Percentiles rank a stretch among this genome's conserved stretches.
phyloP scores from a whole-genome alignment of 2,113 vertebrate species.

The Zingel zingel region DNA sequence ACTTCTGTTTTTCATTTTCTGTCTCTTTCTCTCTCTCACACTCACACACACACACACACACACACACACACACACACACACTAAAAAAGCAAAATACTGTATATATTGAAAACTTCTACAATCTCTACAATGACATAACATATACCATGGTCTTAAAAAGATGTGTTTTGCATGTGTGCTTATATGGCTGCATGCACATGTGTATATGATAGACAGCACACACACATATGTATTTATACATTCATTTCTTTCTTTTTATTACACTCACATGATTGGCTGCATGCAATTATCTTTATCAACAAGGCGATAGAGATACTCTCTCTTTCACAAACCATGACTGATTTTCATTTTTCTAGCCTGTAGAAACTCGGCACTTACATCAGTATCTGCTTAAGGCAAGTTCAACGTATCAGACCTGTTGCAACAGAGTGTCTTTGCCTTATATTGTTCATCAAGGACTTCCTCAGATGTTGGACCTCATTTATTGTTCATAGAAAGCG shows the following conservation, averaged over 20 bases:
- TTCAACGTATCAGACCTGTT: conserved; percentile 27
- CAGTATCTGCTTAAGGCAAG: conserved; percentile 27
- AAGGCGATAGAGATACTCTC: conserved; percentile 29
- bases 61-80: neutral
- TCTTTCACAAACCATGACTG: conserved; percentile 32
- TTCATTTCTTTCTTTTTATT: conserved; percentile 20
- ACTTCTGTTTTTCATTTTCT: conserved; percentile 27
- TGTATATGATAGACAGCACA: neutral
- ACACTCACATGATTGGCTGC: conserved; percentile 13
- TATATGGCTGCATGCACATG: too few relatives aligned
- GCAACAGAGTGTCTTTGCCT: neutral
- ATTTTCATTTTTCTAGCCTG: conserved; percentile 38
- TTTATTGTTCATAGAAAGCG: conserved; percentile 18
- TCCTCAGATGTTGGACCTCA: neutral
- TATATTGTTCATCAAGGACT: conserved; percentile 23
- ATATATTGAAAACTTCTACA: too few relatives aligned
- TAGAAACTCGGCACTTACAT: conserved; percentile 25
- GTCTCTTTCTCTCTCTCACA: conserved; percentile 19
- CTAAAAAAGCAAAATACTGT: too few relatives aligned
- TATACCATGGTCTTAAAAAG: too few relatives aligned
- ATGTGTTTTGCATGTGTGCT: too few relatives aligned
- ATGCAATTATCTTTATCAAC: conserved; percentile 49
- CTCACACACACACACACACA: neutral
- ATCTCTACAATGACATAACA: too few relatives aligned
- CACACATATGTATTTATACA: neutral